Evolutionary conservation across 1,140 invertebrate genomes (phyloP).

Genomic region (Penaeus vannamei): DNA sequence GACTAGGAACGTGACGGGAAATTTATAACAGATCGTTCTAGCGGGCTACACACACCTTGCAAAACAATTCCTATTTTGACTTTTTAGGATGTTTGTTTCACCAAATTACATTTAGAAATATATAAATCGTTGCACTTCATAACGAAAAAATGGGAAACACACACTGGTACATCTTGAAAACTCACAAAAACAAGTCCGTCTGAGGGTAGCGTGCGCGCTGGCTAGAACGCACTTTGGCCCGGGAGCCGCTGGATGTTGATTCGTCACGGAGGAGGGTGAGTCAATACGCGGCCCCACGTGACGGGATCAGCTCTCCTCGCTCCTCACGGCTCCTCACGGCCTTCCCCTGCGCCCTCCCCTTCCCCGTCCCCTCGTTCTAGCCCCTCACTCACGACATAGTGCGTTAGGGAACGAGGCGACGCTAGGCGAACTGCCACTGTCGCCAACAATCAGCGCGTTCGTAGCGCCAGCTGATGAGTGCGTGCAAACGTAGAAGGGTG

Average conservation of each 20-base stretch:
- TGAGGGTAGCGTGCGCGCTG: constrained; percentile 56
- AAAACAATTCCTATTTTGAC: constrained; percentile 3
- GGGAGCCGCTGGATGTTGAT: constrained; percentile 67
- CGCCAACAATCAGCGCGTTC: constrained; percentile 50
- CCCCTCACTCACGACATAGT: constrained; percentile 62
- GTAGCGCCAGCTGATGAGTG: constrained; percentile 61
- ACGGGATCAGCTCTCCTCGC: constrained; percentile 62
- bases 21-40: constrained; percentile 67
- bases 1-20: constrained; percentile 66
- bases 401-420: constrained; percentile 54
- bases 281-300: constrained; percentile 67
- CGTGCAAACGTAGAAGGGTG: constrained; percentile 49
- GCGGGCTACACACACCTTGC: constrained; percentile 42
- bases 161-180: constrained; percentile 58
- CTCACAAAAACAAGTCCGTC: constrained; percentile 57
- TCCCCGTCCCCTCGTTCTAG: constrained; percentile 47
- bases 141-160: constrained; percentile 50
- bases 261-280: constrained; percentile 68
- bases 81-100: not conserved
- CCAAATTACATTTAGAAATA: constrained; percentile 18
- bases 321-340: constrained; percentile 60
- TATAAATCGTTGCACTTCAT: constrained; percentile 45
- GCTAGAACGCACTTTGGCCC: constrained; percentile 63
- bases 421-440: constrained; percentile 55
- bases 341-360: constrained; percentile 56